These are phyloP conservation scores for Poecilus cupreus DNA, from an alignment of 2,888 invertebrate species.

Conservation along the genomic window DNA sequence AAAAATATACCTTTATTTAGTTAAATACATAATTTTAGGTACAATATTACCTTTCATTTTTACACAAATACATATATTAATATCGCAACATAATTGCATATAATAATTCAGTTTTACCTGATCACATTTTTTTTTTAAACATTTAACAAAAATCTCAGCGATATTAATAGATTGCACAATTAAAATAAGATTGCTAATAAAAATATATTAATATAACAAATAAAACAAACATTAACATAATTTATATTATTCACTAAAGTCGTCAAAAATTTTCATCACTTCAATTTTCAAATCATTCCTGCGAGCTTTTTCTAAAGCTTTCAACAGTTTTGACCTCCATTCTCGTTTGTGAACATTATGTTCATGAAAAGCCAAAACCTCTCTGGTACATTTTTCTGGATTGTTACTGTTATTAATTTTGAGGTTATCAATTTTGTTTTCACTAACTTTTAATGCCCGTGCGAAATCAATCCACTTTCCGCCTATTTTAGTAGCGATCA, in stretches of 20 bases:
- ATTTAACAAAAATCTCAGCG: not conserved
- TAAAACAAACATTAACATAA: no score
- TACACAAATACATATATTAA: no score
- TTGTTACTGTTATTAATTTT: slow-evolving; percentile 60
- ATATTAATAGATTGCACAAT: slow-evolving; percentile 26
- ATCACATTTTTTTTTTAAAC: not conserved
- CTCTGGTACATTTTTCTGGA: slow-evolving; percentile 62
- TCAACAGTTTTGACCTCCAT: slow-evolving; percentile 64
- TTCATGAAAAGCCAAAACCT: slow-evolving; percentile 64
- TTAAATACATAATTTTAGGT: no score
- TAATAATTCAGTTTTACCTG: no score
- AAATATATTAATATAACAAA: no score
- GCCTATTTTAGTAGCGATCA: slow-evolving; percentile 66
- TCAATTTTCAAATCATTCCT: slow-evolving; percentile 65
- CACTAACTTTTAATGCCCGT: slow-evolving; percentile 65
- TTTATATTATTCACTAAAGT: no score
- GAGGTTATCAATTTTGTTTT: slow-evolving; percentile 67
- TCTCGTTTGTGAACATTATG: slow-evolving; percentile 61
- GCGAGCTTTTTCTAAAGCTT: slow-evolving; percentile 65
- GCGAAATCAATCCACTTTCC: slow-evolving; percentile 68
- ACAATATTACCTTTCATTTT: not conserved
- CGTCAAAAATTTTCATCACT: slow-evolving; percentile 59
- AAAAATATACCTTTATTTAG: slow-evolving; percentile 3
- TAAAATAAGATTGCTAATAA: not conserved
- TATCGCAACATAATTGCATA: no score